Conservation (phyloP, 2,113 vertebrate genomes). For the Strigops habroptila region DNA sequence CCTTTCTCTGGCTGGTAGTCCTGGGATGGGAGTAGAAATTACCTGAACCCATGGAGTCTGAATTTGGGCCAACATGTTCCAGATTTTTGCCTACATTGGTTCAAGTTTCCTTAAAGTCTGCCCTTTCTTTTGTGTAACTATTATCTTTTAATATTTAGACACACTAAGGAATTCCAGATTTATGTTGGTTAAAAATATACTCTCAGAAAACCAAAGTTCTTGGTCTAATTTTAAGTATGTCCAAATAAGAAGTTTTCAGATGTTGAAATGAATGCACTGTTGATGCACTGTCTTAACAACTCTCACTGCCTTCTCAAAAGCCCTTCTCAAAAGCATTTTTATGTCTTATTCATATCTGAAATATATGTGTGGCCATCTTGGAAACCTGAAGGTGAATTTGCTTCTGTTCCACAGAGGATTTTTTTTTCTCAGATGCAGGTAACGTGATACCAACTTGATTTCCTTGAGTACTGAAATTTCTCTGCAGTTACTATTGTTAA, state of each 20-base stretch:
- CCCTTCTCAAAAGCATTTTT: neutral
- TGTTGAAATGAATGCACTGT: neutral
- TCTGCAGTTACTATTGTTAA: neutral
- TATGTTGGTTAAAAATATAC: neutral
- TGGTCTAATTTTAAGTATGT: neutral
- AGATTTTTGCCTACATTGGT: neutral
- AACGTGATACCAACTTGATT: neutral
- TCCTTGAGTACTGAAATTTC: neutral
- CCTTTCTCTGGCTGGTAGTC: neutral
- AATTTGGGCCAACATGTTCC: neutral
- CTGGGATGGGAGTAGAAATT: neutral
- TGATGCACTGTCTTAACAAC: no score
- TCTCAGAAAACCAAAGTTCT: neutral
- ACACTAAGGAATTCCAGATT: neutral
- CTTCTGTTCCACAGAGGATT: neutral
- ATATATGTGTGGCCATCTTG: neutral
- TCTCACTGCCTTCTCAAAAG: neutral
- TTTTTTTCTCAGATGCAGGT: neutral
- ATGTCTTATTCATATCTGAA: neutral
- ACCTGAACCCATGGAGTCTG: neutral
- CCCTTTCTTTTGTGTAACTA: neutral
- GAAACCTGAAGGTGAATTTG: neutral
- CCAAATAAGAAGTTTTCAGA: neutral
- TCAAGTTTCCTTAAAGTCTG: neutral
- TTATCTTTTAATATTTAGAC: neutral